Base-by-base conservation (phyloP, 2,888 invertebrate genomes). In the Agonopterix heracliana region DNA sequence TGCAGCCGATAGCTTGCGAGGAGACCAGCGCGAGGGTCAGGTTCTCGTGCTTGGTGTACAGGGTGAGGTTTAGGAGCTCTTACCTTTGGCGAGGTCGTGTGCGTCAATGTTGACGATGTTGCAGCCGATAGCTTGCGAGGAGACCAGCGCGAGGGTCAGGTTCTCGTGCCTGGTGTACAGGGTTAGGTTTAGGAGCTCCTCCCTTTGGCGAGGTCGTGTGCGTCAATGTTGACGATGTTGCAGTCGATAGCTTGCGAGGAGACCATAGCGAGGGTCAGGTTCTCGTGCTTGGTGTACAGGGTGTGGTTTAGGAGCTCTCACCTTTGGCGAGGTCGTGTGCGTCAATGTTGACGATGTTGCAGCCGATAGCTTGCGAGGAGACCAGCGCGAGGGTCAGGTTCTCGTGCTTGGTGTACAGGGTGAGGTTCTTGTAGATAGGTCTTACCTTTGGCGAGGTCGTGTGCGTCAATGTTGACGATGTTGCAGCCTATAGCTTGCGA, bases 161-260 rank as follows among this genome's bases (percentile, higher is more conserved):
- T 99, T 99, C 90, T 99, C 99, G 72, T 98, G 94, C 76, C 96
- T 97, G 46, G 96, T 95, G 89, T 98, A 99, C 0, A 98, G 90
- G 0, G 96, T 98, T 48, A 98, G 84, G 75, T 95, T 97, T n/a
- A n/a, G n/a, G n/a, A n/a, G n/a, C n/a, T n/a, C n/a, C n/a, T n/a
- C n/a, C 95, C 99, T 86, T 97, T 96, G 51, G 95, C 94, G 65
- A 99, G 86, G 80, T 98, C 98, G 70, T 98, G 97, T 0, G 98
- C 98, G 74, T 98, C 98, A 55, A 99, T 98, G 81, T 99, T 99
- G 60, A 98, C 94, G 63, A 97, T 96, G 80, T 98, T 98, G 84
- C 98, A 99, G n/a, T 99, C 99, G 65, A 99, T 99, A 26, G 98
- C 95, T 76, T 96, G 96, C n/a, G 99, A 96, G 38, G 98, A 99